A percentile compares a stretch with the other conserved stretches of the same genome.
Conservation (phyloP, 2,888 invertebrate genomes). For the Athetis lepigone region DNA sequence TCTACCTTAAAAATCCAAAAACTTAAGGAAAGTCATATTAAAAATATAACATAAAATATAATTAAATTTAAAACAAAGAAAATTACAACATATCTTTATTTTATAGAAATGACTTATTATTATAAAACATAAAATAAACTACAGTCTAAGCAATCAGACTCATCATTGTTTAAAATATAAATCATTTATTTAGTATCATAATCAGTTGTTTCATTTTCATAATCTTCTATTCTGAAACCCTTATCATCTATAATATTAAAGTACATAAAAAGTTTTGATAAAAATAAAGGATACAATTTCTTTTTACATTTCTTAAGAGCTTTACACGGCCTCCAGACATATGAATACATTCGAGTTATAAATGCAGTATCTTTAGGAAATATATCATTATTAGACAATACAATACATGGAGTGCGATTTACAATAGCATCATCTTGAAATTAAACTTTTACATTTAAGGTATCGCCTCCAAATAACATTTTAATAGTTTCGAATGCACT, state of each 20-base stretch:
- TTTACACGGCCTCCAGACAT: constrained; percentile 18
- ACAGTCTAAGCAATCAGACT: too few relatives aligned
- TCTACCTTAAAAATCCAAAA: too few relatives aligned
- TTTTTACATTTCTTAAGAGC: constrained; percentile 18
- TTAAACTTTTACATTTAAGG: constrained; percentile 16
- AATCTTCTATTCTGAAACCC: background rate
- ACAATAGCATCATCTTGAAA: constrained; percentile 27
- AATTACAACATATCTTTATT: too few relatives aligned
- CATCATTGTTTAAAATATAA: constrained; percentile 4
- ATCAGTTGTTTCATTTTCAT: constrained; percentile 1
- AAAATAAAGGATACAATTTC: constrained; percentile 11
- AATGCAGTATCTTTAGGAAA: constrained; percentile 22
- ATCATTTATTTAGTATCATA: constrained; percentile 15
- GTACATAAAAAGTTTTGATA: constrained; percentile 8
- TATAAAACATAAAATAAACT: too few relatives aligned
- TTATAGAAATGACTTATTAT: too few relatives aligned
- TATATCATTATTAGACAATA: constrained; percentile 23
- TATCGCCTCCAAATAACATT: constrained; percentile 34
- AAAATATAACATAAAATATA: too few relatives aligned
- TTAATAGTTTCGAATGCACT: constrained; percentile 22
- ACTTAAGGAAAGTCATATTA: too few relatives aligned
- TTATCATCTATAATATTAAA: constrained; percentile 7
- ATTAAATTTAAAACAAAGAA: too few relatives aligned
- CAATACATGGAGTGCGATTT: constrained; percentile 14
- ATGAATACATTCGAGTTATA: constrained; percentile 6